Conservation (phyloP, 2,888 invertebrate genomes). For the Eulithis testata region DNA sequence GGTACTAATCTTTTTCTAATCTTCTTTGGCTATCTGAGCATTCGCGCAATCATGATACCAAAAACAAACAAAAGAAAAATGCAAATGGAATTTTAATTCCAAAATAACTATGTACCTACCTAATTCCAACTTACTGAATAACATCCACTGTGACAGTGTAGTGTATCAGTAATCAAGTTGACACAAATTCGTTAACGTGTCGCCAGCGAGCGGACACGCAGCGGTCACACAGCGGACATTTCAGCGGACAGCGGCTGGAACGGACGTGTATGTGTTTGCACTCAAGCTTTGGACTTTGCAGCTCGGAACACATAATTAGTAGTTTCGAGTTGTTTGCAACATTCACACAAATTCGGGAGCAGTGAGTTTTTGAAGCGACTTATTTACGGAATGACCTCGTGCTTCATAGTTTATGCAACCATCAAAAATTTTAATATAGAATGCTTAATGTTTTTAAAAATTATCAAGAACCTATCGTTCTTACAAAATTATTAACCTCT, state of each 20-base stretch:
- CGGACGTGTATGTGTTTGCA: conserved; percentile 17
- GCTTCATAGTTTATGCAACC: too few relatives aligned
- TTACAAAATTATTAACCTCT: too few relatives aligned
- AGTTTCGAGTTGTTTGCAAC: conserved; percentile 1
- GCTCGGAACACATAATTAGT: conserved; percentile 6
- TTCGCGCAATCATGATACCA: too few relatives aligned
- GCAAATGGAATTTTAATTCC: background rate
- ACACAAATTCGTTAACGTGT: conserved; percentile 33
- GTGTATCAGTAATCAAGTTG: conserved; percentile 31
- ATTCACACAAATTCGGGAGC: background rate
- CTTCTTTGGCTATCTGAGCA: too few relatives aligned
- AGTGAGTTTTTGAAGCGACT: background rate
- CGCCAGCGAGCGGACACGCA: conserved; percentile 12
- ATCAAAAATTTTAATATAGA: too few relatives aligned
- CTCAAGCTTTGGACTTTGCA: conserved; percentile 15
- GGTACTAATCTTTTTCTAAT: too few relatives aligned
- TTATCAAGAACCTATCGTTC: too few relatives aligned
- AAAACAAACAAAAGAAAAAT: background rate
- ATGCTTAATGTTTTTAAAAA: too few relatives aligned
- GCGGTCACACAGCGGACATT: conserved; percentile 3
- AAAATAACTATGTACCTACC: background rate
- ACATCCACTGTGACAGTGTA: conserved; percentile 11
- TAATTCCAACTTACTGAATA: conserved; percentile 9
- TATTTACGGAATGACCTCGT: background rate
- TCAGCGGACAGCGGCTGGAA: conserved; percentile 7